These are phyloP conservation scores for Peromyscus californicus DNA, from an alignment of 2,113 vertebrate genomes.

Conservation along the genomic window DNA sequence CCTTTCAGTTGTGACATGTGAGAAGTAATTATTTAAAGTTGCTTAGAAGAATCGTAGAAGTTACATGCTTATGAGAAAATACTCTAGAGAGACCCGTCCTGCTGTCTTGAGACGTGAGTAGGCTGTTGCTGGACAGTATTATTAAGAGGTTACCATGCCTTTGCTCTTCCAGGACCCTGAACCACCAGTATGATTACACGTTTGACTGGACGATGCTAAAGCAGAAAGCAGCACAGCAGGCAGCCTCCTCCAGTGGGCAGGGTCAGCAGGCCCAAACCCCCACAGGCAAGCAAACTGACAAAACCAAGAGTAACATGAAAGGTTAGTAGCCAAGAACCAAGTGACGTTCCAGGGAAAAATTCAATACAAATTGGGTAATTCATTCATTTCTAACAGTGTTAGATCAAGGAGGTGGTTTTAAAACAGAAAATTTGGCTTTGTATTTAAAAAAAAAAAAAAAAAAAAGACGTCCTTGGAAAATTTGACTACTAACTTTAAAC, in stretches of 20 bases:
- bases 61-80: neutral
- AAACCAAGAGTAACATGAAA: conserved; percentile 99
- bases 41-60: neutral
- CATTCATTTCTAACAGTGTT: conserved; percentile 89
- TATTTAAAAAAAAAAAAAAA: conserved; percentile 89
- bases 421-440: conserved; percentile 93
- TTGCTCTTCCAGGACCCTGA: conserved; percentile 93
- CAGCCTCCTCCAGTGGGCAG: conserved; percentile 99
- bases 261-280: conserved; percentile 99
- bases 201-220: conserved; percentile 99
- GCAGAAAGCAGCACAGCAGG: conserved; percentile 99
- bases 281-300: conserved; percentile 99
- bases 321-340: conserved; percentile 99
- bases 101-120: neutral
- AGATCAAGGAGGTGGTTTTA: conserved; percentile 93
- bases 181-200: conserved; percentile 99
- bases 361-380: conserved; percentile 91
- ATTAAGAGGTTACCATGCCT: conserved; percentile 22
- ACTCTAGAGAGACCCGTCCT: neutral
- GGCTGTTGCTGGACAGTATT: neutral
- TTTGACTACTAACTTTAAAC: conserved; percentile 99
- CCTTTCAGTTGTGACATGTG: neutral
- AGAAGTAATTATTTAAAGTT: conserved; percentile 18
- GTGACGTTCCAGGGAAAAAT: conserved; percentile 94
- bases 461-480: conserved; percentile 99